Evolutionary conservation across 2,888 invertebrate genomes (phyloP).

Genomic region (Harmothoe impar): DNA sequence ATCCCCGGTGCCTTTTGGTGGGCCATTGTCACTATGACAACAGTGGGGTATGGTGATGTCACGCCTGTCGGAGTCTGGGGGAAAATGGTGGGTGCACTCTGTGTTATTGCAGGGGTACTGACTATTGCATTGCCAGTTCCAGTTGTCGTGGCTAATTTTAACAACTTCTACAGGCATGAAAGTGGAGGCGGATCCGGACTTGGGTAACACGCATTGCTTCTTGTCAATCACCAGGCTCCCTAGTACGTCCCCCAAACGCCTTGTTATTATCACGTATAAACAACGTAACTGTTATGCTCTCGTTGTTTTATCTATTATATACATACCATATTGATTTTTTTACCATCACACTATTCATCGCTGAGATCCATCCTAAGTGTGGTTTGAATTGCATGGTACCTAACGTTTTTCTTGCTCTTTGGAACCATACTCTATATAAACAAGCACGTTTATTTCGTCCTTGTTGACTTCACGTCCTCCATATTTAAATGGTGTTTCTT

Average conservation of each 20-base stretch:
- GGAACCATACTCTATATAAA: neutral
- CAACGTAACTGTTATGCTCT: neutral
- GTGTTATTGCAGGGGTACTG: constrained; percentile 74
- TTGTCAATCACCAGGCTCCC: constrained; percentile 28
- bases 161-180: constrained; percentile 75
- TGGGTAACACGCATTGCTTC: constrained; percentile 48
- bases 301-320: neutral
- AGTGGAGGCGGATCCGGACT: constrained; percentile 69
- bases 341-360: constrained; percentile 8
- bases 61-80: constrained; percentile 75
- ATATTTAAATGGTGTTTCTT: neutral
- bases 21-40: constrained; percentile 81
- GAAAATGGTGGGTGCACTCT: constrained; percentile 73
- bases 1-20: constrained; percentile 83
- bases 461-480: constrained; percentile 5
- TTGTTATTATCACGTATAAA: constrained; percentile 2
- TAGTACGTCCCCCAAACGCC: constrained; percentile 5
- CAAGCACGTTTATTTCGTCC: constrained; percentile 16
- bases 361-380: neutral
- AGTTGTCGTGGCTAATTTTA: constrained; percentile 75
- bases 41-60: constrained; percentile 75
- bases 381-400: constrained; percentile 38
- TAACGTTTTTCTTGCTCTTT: neutral
- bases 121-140: constrained; percentile 76
- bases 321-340: constrained; percentile 29